Base-by-base conservation (phyloP, 2,113 vertebrate species). In the Corynorhinus townsendii region DNA sequence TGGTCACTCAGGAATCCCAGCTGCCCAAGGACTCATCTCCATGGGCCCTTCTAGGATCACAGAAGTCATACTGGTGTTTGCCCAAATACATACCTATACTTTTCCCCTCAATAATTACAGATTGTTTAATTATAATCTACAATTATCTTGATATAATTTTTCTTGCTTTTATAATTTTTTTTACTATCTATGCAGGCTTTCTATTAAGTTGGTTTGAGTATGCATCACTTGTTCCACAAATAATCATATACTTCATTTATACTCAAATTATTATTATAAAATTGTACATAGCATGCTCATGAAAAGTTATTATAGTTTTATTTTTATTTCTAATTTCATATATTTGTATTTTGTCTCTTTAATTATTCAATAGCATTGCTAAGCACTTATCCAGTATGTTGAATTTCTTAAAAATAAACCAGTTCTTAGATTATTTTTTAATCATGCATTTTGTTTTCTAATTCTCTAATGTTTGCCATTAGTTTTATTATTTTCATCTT, bases 251-350 rank as follows among this genome's bases (percentile, higher is more conserved):
- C 75, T 89, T 80, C 22, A 80, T 81, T 96, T 75, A 77, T 16
- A 66, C 11, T 93, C 30, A 84, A 86, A 75, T 89, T 86, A 69
- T 71, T 83, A 73, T 38, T 75, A 49, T 54, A 93, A 81, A 91
- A 77, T 81, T 85, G 24, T 85, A 80, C n/a, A 26, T 52, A 72
- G 9, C 35, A 24, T 81, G 26, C 10, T 87, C 33, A 64, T 11
- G 20, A 3, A 90, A 84, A 82, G 24, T 89, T 77, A 66, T 40
- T 40, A 62, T 75, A 62, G 56, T 6, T 89, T 86, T 84, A 82
- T 71, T 81, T 30, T 80, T 84, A 83, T 86, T 91, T 93, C 16
- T 86, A 86, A 54, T 72, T 94, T 85, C 24, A 49, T 64, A 17
- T 54, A 47, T 38, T 82, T 86, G 5, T 64, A 75, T 89, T 91